Evolutionary conservation across 2,888 invertebrate genomes (phyloP), one percentile per base, ranked within the genome.

Genomic region (Crepidodera aurea): DNA sequence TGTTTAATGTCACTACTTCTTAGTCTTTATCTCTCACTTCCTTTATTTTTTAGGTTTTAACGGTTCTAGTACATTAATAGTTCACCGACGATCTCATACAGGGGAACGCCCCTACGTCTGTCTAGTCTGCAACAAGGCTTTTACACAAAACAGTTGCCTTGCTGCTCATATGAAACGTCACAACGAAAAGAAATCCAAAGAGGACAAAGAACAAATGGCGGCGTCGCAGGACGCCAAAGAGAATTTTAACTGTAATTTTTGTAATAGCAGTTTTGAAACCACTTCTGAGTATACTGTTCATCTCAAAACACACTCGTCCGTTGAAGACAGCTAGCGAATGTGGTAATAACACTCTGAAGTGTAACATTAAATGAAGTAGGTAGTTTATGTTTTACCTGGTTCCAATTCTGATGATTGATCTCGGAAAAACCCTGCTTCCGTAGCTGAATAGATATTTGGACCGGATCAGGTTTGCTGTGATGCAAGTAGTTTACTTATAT

Each of bases 101-200:
- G 81, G 81, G 1, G 82, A 81, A 71, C 71, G 78, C 13, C 81
- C 81, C 0, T 82, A 81, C 59, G 69, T 78, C 4, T 82, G 82
- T 60, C 68, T 66, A n/a, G 70, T 79, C 5, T 82, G 82, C 64
- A 76, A 72, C 39, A 78, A 78, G 67, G 77, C 79, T 27, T 82
- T 81, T 59, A 73, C 81, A 1, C 81, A 82, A 63, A 81, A 82
- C 0, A 80, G 81, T 64, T 81, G 82, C 68, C 68, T 82, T 19
- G 77, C 77, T 0, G 77, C 78, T 0, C 82, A 83, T 68, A 74
- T 81, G 71, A 81, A 80, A 65, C 75, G 80, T n/a, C 82, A 82
- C 68, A 75, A 73, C 39, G 53, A 60, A 8, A 57, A 48, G 27
- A 50, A 57, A 2, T 27, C 19, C 10, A 48, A 37, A n/a, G 22